Base-by-base conservation (phyloP, 2,113 vertebrate genomes). In the Neogobius melanostomus region DNA sequence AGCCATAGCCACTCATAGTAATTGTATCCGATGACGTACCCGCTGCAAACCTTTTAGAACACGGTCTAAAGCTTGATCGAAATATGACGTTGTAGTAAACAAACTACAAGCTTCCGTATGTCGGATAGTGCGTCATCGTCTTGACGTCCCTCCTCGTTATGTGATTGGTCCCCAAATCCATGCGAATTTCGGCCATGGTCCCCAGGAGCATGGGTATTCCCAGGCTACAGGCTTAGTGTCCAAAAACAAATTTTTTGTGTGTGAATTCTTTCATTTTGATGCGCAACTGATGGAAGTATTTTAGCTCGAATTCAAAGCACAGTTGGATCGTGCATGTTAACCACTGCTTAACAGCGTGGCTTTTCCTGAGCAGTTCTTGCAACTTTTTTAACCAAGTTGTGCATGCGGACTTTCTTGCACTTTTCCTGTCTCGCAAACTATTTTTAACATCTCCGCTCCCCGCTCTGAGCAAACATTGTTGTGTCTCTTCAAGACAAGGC, bases 381-480 rank as follows among this genome's bases (percentile, higher is more conserved):
- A 69, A 49, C 12, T 76, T 74, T 56, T 56, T 56, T 56, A 10
- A 56, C 21, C 17, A 6, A 15, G 15, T 15, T 51, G 16, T 56
- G 12, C 43, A 59, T 69, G 60, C 63, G 69, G 44, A 2, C 63
- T 77, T 56, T 54, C 0, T 62, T 53, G 46, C 43, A 7, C 43
- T 28, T 70, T 65, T 52, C 59, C 68, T 61, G 15, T 69, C 59
- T 63, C 51, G 50, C 36, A 44, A 51, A 53, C 60, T 70, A 72
- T 61, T 64, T 54, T 61, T 61, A 46, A 64, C 62, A 47, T 21
- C 62, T 56, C n/a, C 10, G 44, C 17, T 42, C 47, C 71, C 12
- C 68, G 59, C 50, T 63, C 59, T 71, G 7, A 74, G 75, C 68
- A 76, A 73, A 52, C 42, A 49, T 74, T 63, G 73, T 66, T 75